A percentile compares a stretch with the other conserved stretches of the same genome.
Evolutionary conservation across 2,797 vertebrate genomes (phyloP).

Genomic region (Thamnophis elegans): DNA sequence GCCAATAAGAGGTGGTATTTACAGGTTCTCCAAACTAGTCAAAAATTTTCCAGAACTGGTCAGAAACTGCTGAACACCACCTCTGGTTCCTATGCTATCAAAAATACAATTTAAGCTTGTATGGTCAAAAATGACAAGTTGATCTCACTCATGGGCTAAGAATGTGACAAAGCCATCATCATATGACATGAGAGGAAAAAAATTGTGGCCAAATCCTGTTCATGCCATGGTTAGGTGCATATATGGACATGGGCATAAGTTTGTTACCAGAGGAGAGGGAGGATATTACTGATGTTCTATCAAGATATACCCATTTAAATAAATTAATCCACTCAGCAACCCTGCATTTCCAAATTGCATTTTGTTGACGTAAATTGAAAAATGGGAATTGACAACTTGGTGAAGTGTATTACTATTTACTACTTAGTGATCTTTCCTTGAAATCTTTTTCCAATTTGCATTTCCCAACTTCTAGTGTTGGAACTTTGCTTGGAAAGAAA

Average conservation of each 20-base stretch:
- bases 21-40: too few relatives aligned
- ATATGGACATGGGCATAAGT: neutral
- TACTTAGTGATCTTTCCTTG: neutral
- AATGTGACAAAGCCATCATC: neutral
- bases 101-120: neutral
- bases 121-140: neutral
- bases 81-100: neutral
- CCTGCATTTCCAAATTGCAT: neutral
- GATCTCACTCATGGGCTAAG: neutral
- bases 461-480: neutral
- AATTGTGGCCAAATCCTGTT: neutral
- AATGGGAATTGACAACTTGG: neutral
- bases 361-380: neutral
- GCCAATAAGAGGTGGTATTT: too few relatives aligned
- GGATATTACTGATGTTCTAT: neutral
- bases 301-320: neutral
- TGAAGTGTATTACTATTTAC: neutral
- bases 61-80: too few relatives aligned
- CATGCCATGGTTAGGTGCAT: neutral
- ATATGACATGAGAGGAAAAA: neutral
- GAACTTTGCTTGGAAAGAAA: neutral
- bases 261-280: neutral
- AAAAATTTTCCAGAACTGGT: too few relatives aligned
- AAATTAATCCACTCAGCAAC: neutral
- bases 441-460: neutral